Percentiles rank a stretch among this genome's conserved stretches.
phyloP scores from a whole-genome alignment of 2,113 vertebrate species.

The Neotoma lepida region DNA sequence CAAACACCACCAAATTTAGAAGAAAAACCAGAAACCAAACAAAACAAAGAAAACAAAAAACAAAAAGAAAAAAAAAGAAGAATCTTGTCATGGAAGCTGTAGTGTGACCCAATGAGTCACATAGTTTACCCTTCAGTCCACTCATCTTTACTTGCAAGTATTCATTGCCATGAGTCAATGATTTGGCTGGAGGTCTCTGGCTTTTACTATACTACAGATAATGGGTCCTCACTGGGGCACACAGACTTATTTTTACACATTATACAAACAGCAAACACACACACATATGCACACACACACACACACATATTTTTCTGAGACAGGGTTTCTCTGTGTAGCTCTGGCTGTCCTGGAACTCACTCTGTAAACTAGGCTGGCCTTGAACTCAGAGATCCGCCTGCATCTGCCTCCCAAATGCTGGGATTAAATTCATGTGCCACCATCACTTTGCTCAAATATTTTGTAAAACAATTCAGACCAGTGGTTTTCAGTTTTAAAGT shows the following conservation, averaged over 20 bases:
- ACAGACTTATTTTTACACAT: neutral
- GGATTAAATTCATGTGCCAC: neutral
- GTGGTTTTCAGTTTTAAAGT: slow-evolving; percentile 65
- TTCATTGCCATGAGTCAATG: neutral
- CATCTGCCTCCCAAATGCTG: neutral
- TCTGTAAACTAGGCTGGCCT: neutral
- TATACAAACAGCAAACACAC: slow-evolving; percentile 44
- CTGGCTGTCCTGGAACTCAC: neutral
- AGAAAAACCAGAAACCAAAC: neutral
- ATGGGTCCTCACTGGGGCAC: neutral
- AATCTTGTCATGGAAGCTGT: neutral
- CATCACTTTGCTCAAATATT: slow-evolving; percentile 27
- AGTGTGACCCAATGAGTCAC: neutral
- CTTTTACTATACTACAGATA: neutral
- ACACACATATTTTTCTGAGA: neutral
- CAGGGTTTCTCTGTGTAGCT: neutral
- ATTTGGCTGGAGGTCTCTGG: neutral
- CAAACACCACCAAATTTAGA: neutral
- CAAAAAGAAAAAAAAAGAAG: neutral
- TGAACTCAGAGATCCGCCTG: neutral
- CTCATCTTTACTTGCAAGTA: neutral
- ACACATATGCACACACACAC: too few species aligned
- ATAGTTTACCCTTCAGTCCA: neutral
- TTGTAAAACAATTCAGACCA: slow-evolving; percentile 50
- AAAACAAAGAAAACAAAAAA: neutral